phyloP scores from a whole-genome alignment of 2,113 vertebrate genomes.

The Colinus virginianus region DNA sequence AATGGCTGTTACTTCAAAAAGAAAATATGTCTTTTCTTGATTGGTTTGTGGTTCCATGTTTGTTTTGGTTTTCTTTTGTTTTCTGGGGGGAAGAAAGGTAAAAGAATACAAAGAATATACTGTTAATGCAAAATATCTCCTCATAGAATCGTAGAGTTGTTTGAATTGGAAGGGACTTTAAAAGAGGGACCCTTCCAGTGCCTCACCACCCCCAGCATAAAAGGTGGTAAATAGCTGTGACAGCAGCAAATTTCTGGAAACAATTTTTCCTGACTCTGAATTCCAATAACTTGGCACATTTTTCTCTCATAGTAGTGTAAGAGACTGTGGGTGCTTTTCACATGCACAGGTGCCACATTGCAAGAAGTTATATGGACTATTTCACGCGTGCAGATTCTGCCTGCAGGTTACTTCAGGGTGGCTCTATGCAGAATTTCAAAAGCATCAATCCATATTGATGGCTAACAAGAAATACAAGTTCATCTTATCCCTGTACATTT shows the following conservation, averaged over 20 bases:
- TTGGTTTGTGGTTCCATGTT: neutral
- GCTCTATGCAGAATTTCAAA: neutral
- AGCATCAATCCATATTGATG: neutral
- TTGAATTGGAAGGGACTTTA: too few species aligned
- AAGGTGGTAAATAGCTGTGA: neutral
- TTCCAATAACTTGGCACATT: neutral
- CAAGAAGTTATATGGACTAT: neutral
- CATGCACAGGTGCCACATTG: neutral
- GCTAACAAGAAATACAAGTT: neutral
- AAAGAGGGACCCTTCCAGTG: too few species aligned
- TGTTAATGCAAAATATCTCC: too few species aligned
- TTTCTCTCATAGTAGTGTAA: neutral
- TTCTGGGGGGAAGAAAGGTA: neutral
- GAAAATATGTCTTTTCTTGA: fast-evolving
- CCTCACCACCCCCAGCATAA: too few species aligned
- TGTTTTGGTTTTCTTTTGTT: neutral
- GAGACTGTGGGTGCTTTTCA: neutral
- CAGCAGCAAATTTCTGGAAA: neutral
- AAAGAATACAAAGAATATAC: neutral
- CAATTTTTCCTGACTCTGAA: neutral
- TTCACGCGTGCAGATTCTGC: neutral
- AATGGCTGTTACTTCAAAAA: neutral
- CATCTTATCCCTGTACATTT: neutral
- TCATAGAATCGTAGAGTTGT: neutral
- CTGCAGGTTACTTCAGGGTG: neutral